phyloP scores from a whole-genome alignment of 1,140 invertebrate species.

The Drosophila trapezifrons region DNA sequence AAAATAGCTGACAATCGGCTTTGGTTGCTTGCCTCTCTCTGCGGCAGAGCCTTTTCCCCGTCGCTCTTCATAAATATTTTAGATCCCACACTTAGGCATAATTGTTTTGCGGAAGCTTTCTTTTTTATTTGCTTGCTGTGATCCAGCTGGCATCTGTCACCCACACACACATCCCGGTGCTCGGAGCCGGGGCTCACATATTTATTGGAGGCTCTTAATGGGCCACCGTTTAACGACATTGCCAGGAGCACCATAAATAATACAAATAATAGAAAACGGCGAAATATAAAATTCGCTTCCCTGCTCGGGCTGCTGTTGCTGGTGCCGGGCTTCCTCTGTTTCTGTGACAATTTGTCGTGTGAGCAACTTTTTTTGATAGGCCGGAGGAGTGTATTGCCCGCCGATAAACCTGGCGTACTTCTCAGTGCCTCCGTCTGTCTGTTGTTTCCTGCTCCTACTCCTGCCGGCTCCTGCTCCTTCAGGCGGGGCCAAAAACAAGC shows the following conservation, averaged over 20 bases:
- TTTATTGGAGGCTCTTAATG: constrained; percentile 59
- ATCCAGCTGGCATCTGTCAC: constrained; percentile 64
- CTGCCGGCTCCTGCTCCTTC: constrained; percentile 1
- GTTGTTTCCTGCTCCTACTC: constrained; percentile 5
- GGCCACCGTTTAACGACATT: constrained; percentile 70
- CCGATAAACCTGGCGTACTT: constrained; percentile 61
- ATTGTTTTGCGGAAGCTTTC: constrained; percentile 65
- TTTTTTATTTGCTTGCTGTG: constrained; percentile 26
- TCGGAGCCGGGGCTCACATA: constrained; percentile 6
- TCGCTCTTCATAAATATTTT: constrained; percentile 71
- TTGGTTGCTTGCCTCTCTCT: constrained; percentile 11
- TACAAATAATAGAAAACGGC: constrained; percentile 75
- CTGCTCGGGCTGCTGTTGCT: constrained; percentile 12
- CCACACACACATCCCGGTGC: constrained; percentile 35
- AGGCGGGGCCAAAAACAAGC: constrained; percentile 35
- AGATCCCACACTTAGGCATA: constrained; percentile 69
- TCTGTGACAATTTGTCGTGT: constrained; percentile 75
- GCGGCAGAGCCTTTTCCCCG: neutral
- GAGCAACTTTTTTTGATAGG: constrained; percentile 79
- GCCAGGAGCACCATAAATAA: constrained; percentile 72
- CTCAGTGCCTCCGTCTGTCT: constrained; percentile 9
- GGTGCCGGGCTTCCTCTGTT: constrained; percentile 11
- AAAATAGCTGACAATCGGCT: constrained; percentile 35
- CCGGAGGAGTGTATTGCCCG: constrained; percentile 28
- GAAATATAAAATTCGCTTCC: constrained; percentile 69